Evolutionary conservation across 2,888 invertebrate genomes (phyloP), one percentile per base, ranked within the genome.

Genomic region (Mesopsocus fuscifrons): DNA sequence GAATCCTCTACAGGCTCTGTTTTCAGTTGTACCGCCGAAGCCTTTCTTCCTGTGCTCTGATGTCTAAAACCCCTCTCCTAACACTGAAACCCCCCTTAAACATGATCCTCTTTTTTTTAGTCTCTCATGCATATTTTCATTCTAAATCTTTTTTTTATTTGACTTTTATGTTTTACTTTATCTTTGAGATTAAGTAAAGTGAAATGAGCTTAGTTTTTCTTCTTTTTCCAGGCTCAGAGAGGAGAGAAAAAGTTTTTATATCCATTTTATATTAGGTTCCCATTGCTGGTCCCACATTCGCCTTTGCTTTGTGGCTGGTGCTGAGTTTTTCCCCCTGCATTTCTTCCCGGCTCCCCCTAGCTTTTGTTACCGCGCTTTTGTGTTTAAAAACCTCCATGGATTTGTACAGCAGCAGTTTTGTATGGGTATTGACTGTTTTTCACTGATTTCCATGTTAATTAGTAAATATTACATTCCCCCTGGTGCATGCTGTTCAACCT

Each of bases 121-220:
- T 17, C 38, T 38, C 38, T 38, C 38, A 38, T 38, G 38, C 38
- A 38, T 38, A 38, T 38, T 38, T 38, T 38, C 38, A 38, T 38
- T 38, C 21, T 38, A 38, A 38, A 38, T 38, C 38, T 38, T 38
- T 38, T 26, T 38, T 38, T 38, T 38, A 38, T 38, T 38, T 38
- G 38, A 38, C 38, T 38, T 38, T 38, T 38, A 38, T 38, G 38
- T 38, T 38, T 38, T 38, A 38, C 38, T 38, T 38, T 38, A 38
- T 38, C 38, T 38, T 38, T 38, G 38, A 38, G 38, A 38, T 38
- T 38, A 38, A 21, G 38, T 38, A 38, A 38, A 38, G 38, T 38
- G 38, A 38, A 38, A 38, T 38, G 38, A 38, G 38, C 38, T 38
- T 38, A 38, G 38, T 21, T 38, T 38, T 38, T 38, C 38, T 38